Evolutionary conservation across 1,140 invertebrate genomes (phyloP), one percentile per base, ranked within the genome.

Genomic region (Trichomalopsis sarcophagae): DNA sequence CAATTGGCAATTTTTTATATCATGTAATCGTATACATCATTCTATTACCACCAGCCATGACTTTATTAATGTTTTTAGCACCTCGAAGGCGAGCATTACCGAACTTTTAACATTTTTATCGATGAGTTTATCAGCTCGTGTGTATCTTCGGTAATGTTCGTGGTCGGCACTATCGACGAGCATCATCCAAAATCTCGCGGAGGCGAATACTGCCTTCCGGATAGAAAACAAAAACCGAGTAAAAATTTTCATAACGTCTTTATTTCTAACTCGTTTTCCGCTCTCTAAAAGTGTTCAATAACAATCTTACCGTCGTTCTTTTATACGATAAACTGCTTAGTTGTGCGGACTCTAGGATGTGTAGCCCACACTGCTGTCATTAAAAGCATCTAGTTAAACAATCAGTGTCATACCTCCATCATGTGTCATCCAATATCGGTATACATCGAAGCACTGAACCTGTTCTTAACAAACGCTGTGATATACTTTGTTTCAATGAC

Each of bases 41-140:
- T 85, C 55, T 82, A 82, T 90, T 91, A 90, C 88, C 91, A 92
- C 90, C 90, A 92, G 91, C 90, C 91, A 90, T 86, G 89, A 91
- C 88, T 91, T 92, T 92, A 89, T 91, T 90, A 91, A 91, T 87
- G 50, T 87, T 82, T 62, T 87, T 74, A 79, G 76, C 68, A 78
- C 55, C 47, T 76, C 21, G 7, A 27, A 27, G 36, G 82, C 23
- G 84, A 81, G 74, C 74, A 66, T 50, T 80, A 84, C 68, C 80
- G 27, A n/a, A 73, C 27, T 30, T 27, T 3, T 13, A 40, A 71
- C 30, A 44, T 40, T 75, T 75, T 40, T 75, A 33, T 5, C 23
- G 23, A 50, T 50, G 9, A 47, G 1, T 2, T 62, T 36, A 17
- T 62, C 17, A 7, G 6, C 21, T n/a, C 69, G 13, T 27, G 27